Percentiles rank a stretch among this genome's conserved stretches.
Conservation (phyloP, 53 echinoderm and acorn worm species). For the Luidia sarsii region DNA sequence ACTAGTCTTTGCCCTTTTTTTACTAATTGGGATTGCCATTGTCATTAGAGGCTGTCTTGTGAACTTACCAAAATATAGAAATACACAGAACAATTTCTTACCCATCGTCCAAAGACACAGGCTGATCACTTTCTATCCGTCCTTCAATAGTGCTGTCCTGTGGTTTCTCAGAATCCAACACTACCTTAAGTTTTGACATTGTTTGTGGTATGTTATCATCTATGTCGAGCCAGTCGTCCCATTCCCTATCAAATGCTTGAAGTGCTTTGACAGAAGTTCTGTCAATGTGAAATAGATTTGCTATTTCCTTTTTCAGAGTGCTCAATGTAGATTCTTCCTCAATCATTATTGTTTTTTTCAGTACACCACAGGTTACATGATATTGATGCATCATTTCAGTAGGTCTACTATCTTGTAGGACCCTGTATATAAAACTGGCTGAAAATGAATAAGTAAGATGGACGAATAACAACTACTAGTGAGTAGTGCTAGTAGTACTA, state of each 20-base stretch:
- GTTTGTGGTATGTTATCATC: conserved; percentile 20
- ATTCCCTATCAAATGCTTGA: conserved; percentile 13
- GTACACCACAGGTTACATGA: conserved; percentile 23
- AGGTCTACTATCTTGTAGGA: too few relatives aligned
- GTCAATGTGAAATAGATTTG: conserved; percentile 8
- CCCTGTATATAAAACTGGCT: conserved; percentile 6
- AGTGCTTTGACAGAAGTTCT: not conserved
- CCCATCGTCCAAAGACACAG: not conserved
- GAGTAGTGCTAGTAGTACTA: too few relatives aligned
- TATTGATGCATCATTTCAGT: conserved; percentile 31
- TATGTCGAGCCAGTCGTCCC: conserved; percentile 34
- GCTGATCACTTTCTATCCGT: not conserved
- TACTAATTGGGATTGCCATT: not conserved
- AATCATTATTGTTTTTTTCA: conserved; percentile 12
- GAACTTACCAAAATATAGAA: not conserved
- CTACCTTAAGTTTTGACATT: conserved; percentile 28
- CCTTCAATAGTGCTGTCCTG: not conserved
- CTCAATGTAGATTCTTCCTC: conserved; percentile 3
- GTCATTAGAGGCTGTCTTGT: not conserved
- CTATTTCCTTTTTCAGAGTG: conserved; percentile 1
- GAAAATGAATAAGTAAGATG: not conserved
- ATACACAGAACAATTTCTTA: not conserved
- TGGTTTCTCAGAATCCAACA: conserved; percentile 21
- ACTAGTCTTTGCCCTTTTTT: too few relatives aligned
- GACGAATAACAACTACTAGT: too few relatives aligned